Base-by-base conservation (phyloP, 1,140 invertebrate genomes). In the Drosophila baimaii region DNA sequence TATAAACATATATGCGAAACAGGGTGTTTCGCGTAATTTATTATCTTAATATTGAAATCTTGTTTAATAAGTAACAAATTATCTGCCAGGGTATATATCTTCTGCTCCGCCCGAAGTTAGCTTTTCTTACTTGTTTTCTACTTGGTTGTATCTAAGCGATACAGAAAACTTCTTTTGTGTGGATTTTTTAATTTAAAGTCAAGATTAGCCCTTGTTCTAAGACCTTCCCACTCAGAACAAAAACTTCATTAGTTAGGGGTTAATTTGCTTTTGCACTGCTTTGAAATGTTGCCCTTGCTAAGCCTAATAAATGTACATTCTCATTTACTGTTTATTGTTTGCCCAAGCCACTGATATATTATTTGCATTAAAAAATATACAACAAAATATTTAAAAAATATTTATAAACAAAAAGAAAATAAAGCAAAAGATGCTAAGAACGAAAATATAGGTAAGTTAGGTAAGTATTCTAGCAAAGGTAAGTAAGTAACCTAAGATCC, bases 241-340 rank as follows among this genome's bases (percentile, higher is more conserved):
- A 0, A 25, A 13, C 25, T 51, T 15, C 27, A 52, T 29, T 2
- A 10, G 29, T 52, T 52, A 21, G 2, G 2, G 2, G 2, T n/a
- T 35, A 0, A 27, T 25, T 25, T 35, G 19, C 23, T 23, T 17
- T 23, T 23, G 31, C 33, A 21, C 44, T 66, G 52, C 33, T 44
- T 25, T 19, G 31, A 77, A 72, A 68, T 58, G 33, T 66, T 49
- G 8, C 29, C 21, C 21, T 9, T 1, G 13, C 29, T 43, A 31
- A 59, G 13, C 43, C 29, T 55, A 62, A 23, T 52, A 49, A 25
- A 63, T 64, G 58, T 51, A 39, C 44, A 73, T 62, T 58, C 55
- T 68, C 27, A 69, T n/a, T n/a, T n/a, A n/a, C n/a, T 79, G 73
- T 82, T 81, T 25, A 64, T 61, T 74, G 51, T 55, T 82, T 59